Evolutionary conservation across 2,888 invertebrate species (phyloP).

Genomic region (Alentia gelatinosa): DNA sequence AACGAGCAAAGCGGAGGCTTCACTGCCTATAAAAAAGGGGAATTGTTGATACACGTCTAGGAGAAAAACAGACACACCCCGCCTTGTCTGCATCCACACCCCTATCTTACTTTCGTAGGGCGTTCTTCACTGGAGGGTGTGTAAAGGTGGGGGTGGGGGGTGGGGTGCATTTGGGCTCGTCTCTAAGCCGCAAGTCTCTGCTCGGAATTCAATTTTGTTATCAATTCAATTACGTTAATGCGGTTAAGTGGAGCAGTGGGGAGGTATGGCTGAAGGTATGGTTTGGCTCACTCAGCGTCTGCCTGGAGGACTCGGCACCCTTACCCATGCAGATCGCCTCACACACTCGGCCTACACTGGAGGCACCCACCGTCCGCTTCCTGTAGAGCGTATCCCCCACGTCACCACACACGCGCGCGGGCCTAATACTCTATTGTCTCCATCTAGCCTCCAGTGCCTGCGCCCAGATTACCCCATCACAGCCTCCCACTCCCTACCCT

Average conservation of each 20-base stretch:
- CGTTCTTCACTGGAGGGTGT: neutral
- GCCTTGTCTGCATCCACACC: no score
- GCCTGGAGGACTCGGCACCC: neutral
- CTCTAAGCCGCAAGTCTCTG: neutral
- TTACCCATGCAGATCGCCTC: slow-evolving; percentile 1
- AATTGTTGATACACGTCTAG: slow-evolving; percentile 7
- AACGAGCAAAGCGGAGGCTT: neutral
- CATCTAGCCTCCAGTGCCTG: neutral
- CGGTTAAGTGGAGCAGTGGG: neutral
- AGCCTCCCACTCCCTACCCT: neutral
- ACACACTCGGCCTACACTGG: neutral
- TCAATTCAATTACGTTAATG: slow-evolving; percentile 46
- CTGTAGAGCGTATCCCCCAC: neutral
- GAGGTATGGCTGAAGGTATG: slow-evolving; percentile 43
- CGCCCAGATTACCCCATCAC: neutral
- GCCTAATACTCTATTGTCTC: slow-evolving; percentile 19
- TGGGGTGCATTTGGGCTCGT: neutral
- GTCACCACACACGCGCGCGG: no score
- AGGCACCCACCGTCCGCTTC: neutral
- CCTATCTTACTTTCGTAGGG: no score
- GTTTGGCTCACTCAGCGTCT: neutral
- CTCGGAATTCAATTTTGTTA: slow-evolving; percentile 40
- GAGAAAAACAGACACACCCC: neutral
- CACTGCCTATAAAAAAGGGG: neutral
- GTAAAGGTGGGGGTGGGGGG: neutral